phyloP scores from a whole-genome alignment of 2,888 invertebrate genomes.

The Peribatodes rhomboidaria region DNA sequence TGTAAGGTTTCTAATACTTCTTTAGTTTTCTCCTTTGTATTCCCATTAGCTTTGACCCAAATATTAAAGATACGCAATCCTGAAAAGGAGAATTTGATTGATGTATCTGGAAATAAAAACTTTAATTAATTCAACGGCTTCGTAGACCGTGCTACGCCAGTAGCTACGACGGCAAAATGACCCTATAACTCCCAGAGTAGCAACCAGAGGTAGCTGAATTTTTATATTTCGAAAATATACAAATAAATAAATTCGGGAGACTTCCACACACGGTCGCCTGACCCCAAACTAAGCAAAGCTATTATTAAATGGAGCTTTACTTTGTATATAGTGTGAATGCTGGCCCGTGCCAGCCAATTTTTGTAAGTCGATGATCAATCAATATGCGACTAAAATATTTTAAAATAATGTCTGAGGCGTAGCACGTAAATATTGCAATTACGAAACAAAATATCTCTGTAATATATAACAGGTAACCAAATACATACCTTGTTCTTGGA shows the following conservation, averaged over 20 bases:
- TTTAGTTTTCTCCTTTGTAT: not conserved
- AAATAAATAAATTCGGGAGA: too few relatives aligned
- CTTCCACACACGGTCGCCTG: too few relatives aligned
- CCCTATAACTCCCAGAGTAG: not conserved
- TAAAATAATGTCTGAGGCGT: not conserved
- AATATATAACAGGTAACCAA: not conserved
- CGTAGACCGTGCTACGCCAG: not conserved
- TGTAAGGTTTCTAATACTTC: too few relatives aligned
- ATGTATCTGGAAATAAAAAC: constrained; percentile 50
- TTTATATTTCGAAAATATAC: not conserved
- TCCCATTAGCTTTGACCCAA: not conserved
- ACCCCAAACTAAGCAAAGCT: too few relatives aligned
- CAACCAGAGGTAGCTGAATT: not conserved
- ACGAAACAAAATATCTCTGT: not conserved
- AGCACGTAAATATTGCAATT: not conserved
- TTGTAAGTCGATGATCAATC: not conserved
- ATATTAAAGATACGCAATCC: not conserved
- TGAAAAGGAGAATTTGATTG: not conserved
- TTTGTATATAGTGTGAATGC: not conserved
- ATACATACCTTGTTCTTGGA: not conserved
- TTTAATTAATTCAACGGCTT: not conserved
- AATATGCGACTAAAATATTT: not conserved
- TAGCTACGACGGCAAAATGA: not conserved
- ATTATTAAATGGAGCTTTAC: too few relatives aligned
- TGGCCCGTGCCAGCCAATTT: not conserved